Evolutionary conservation across 2,797 vertebrate genomes (phyloP).

Genomic region (Anomalospiza imberbis): DNA sequence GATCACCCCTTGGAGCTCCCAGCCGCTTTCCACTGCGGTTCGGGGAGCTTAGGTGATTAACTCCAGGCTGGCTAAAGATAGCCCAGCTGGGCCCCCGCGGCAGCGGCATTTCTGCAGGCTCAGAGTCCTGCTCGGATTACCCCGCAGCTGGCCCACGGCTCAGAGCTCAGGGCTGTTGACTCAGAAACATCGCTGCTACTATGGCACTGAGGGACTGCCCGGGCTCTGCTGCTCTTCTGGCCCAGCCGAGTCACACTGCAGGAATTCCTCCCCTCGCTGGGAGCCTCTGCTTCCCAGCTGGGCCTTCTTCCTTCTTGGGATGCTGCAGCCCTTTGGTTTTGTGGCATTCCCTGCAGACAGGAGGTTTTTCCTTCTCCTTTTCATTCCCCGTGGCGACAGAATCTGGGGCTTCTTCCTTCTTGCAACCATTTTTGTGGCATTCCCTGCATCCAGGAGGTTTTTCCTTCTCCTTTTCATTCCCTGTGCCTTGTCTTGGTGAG

Average conservation of each 20-base stretch:
- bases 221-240: neutral
- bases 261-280: neutral
- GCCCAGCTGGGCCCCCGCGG: neutral
- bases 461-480: neutral
- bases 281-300: neutral
- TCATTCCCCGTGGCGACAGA: accelerated
- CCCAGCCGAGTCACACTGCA: neutral
- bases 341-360: neutral
- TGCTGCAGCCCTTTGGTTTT: neutral
- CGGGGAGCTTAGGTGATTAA: neutral
- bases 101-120: conserved; percentile 28
- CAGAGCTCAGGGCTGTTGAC: neutral
- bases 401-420: neutral
- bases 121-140: conserved; percentile 4
- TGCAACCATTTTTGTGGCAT: neutral
- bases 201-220: neutral
- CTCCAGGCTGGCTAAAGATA: conserved; percentile 30
- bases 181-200: conserved; percentile 26
- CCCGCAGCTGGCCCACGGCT: conserved; percentile 3
- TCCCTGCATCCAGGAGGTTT: neutral
- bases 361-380: neutral
- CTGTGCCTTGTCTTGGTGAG: neutral
- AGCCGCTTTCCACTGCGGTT: conserved; percentile 21
- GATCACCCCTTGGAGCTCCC: conserved; percentile 37
- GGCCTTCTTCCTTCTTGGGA: neutral